Conservation (phyloP, 2,888 invertebrate species). For the Idaea aversata region DNA sequence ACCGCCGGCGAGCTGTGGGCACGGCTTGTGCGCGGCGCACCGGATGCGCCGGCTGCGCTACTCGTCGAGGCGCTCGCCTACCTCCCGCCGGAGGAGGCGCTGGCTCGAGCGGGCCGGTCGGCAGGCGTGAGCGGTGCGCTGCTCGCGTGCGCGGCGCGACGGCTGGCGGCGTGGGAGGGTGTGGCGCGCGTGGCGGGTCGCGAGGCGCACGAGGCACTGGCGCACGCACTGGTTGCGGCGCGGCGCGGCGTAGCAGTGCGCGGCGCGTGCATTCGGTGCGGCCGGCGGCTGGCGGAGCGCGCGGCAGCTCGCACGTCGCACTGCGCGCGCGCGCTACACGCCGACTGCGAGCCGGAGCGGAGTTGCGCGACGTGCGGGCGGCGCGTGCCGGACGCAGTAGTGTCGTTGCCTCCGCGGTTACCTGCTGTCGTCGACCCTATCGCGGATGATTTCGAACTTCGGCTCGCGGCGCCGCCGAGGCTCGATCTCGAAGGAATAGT, state of each 20-base stretch:
- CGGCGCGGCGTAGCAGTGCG: constrained; percentile 41
- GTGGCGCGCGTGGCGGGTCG: constrained; percentile 33
- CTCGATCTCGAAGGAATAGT: constrained; percentile 69
- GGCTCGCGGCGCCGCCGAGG: constrained; percentile 63
- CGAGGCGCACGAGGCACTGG: constrained; percentile 43
- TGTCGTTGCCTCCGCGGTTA: constrained; percentile 34
- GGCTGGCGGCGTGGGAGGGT: constrained; percentile 40
- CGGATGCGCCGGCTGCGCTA: constrained; percentile 46
- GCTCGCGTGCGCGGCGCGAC: constrained; percentile 35
- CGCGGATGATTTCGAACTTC: constrained; percentile 43
- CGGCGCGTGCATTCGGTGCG: constrained; percentile 60
- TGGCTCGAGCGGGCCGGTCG: constrained; percentile 43
- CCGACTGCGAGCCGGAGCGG: constrained; percentile 45
- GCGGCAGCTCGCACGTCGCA: constrained; percentile 72
- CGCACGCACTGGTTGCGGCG: constrained; percentile 52
- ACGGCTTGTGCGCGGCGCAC: constrained; percentile 43
- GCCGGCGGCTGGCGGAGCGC: constrained; percentile 50
- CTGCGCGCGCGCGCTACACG: constrained; percentile 64
- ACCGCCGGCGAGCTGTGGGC: constrained; percentile 53
- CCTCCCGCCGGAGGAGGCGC: constrained; percentile 53
- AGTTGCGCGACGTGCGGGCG: constrained; percentile 55
- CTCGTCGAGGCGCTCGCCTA: constrained; percentile 58
- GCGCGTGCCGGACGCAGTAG: constrained; percentile 34
- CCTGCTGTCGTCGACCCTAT: constrained; percentile 30
- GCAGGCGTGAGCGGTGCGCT: constrained; percentile 45